Base-by-base conservation (phyloP, 2,113 vertebrate genomes). In the Chiloscyllium plagiosum region DNA sequence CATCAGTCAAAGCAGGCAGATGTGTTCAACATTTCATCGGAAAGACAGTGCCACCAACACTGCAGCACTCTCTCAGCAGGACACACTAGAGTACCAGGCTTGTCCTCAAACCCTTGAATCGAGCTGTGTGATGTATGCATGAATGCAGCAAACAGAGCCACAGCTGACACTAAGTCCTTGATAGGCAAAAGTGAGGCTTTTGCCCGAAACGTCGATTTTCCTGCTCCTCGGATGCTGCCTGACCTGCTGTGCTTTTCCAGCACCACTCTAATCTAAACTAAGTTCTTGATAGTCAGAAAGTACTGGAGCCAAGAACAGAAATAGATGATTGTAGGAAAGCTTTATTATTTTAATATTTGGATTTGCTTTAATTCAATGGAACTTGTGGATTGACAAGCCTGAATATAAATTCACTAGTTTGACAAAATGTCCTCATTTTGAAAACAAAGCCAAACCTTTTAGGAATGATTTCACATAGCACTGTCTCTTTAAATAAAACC, bases 401-500 rank as follows among this genome's bases (percentile, higher is more conserved):
- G 33, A 52, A 90, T 6, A 52, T 24, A 26, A 50, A 87, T 61
- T 90, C 61, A 37, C 2, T 66, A n/a, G 66, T n/a, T 29, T 56
- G 50, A 61, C 12, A 90, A 26, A 33, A 90, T 61, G 61, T 61
- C 12, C 52, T 33, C 26, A 17, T 33, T 76, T 83, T 76, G 26
- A 61, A 89, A 89, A 50, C 56, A 65, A 33, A 52, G 0, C 26
- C 3, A 15, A 89, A 10, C 22, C 47, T 89, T 93, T 93, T 93
- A 17, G 37, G 80, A 42, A 37, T 17, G 20, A 47, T 37, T 47
- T 47, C 42, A 37, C 22, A 93, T 17, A 19, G 3, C 20, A 19
- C 68, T 72, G 94, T 72, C 68, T 72, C 94, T 95, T 95, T 95
- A 95, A 95, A 29, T 72, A 17, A 72, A 72, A 72, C 37, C 69